Percentiles rank a stretch among this genome's conserved stretches.
These are phyloP conservation scores for Sternarchorhynchus goeldii DNA, from an alignment of 2,797 vertebrate genomes.

Conservation along the genomic window DNA sequence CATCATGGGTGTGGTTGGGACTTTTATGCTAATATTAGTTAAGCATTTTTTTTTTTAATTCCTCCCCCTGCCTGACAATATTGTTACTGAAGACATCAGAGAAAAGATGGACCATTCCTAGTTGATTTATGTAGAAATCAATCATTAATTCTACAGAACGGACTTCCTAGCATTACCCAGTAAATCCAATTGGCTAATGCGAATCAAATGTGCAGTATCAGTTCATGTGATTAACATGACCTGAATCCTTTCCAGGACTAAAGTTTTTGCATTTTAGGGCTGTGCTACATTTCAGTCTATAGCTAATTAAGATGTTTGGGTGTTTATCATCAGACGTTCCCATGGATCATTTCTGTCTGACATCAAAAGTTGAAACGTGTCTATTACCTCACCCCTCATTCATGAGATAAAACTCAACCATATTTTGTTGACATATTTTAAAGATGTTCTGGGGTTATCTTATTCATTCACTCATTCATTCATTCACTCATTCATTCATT, in stretches of 20 bases:
- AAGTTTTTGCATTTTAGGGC: background rate
- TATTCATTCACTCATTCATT: too few relatives aligned
- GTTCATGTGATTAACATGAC: constrained; percentile 32
- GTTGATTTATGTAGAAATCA: constrained; percentile 40
- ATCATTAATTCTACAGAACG: constrained; percentile 36
- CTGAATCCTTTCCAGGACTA: constrained; percentile 18
- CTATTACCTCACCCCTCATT: too few relatives aligned
- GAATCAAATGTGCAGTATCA: constrained; percentile 23
- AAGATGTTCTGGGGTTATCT: too few relatives aligned
- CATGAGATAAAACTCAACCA: too few relatives aligned
- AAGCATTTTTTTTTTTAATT: background rate
- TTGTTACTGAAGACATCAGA: constrained; percentile 41
- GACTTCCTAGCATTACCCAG: constrained; percentile 14
- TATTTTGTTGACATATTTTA: too few relatives aligned
- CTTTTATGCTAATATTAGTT: constrained; percentile 17
- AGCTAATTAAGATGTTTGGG: constrained; percentile 3
- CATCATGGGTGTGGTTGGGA: background rate
- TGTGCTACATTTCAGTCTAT: background rate
- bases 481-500: too few relatives aligned
- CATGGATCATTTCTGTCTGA: too few relatives aligned
- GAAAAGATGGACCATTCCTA: constrained; percentile 29
- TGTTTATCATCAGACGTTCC: too few relatives aligned
- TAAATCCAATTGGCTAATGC: constrained; percentile 46
- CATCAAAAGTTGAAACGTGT: too few relatives aligned
- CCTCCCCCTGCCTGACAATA: constrained; percentile 9